phyloP scores from a whole-genome alignment of 2,113 vertebrate genomes.

The Lates calcarifer region DNA sequence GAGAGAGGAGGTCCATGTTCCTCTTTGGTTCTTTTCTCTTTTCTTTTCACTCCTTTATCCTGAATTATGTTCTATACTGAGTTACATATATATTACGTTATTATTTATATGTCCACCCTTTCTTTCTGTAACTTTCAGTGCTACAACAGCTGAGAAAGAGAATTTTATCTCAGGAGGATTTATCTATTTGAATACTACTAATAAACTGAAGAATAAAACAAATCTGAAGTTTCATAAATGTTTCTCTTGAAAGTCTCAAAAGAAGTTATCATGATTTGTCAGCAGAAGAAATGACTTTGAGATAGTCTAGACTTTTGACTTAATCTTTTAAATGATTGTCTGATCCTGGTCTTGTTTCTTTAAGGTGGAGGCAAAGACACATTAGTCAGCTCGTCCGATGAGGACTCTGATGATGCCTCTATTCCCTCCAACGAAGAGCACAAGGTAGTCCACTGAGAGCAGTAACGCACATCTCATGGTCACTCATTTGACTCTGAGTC shows the following conservation, averaged over 20 bases:
- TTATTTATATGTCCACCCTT: neutral
- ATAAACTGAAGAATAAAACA: neutral
- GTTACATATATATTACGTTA: neutral
- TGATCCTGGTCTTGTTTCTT: conserved; percentile 20
- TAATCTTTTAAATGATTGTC: neutral
- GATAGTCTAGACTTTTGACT: neutral
- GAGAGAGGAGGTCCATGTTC: neutral
- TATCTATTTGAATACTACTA: neutral
- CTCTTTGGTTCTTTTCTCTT: neutral
- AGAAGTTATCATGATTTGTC: neutral
- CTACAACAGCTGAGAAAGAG: neutral
- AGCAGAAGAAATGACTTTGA: neutral
- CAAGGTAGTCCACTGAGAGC: conserved; percentile 84
- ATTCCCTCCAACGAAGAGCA: conserved; percentile 91
- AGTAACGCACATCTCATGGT: neutral
- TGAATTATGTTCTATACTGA: neutral
- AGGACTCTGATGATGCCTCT: conserved; percentile 89
- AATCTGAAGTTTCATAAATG: neutral
- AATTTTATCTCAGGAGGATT: neutral
- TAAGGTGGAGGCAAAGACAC: conserved; percentile 84
- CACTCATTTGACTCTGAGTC: neutral
- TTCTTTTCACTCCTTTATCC: neutral
- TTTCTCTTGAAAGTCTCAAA: too few species aligned
- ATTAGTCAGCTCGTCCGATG: conserved; percentile 86
- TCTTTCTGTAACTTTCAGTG: neutral